phyloP scores from a whole-genome alignment of 2,113 vertebrate species.

The Antechinus flavipes region DNA sequence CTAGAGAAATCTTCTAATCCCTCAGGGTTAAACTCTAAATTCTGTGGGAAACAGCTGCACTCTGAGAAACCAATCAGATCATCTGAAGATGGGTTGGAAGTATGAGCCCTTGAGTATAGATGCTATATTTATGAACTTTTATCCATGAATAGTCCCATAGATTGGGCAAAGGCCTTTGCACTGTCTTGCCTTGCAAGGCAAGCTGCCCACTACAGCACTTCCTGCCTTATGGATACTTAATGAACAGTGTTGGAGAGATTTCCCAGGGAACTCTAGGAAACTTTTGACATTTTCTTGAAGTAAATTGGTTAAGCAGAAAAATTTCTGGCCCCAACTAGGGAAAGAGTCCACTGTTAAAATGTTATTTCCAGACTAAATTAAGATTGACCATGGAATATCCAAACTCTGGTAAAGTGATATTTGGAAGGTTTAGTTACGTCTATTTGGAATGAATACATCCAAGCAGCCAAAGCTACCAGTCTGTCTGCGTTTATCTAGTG shows the following conservation, averaged over 20 bases:
- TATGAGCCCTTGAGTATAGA: neutral
- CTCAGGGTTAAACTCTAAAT: neutral
- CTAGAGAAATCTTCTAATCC: neutral
- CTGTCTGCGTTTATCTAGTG: neutral
- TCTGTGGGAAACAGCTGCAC: neutral
- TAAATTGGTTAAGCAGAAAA: neutral
- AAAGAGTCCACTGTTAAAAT: neutral
- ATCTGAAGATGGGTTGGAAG: neutral
- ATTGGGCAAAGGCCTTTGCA: too few relatives aligned
- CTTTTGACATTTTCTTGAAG: too few relatives aligned
- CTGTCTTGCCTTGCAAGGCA: too few relatives aligned
- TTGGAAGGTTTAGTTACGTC: neutral
- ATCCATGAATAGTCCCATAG: too few relatives aligned
- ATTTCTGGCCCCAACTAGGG: neutral
- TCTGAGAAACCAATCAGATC: neutral
- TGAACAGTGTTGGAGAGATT: too few relatives aligned
- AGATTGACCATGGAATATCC: neutral
- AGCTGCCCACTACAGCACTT: too few relatives aligned
- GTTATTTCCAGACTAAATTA: neutral
- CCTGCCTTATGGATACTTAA: too few relatives aligned
- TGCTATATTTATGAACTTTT: neutral
- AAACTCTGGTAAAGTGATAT: neutral
- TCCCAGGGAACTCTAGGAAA: too few relatives aligned
- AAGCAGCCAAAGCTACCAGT: neutral
- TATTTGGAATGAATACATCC: neutral